phyloP scores from a whole-genome alignment of 2,113 vertebrate species.

The Microtus richardsoni region DNA sequence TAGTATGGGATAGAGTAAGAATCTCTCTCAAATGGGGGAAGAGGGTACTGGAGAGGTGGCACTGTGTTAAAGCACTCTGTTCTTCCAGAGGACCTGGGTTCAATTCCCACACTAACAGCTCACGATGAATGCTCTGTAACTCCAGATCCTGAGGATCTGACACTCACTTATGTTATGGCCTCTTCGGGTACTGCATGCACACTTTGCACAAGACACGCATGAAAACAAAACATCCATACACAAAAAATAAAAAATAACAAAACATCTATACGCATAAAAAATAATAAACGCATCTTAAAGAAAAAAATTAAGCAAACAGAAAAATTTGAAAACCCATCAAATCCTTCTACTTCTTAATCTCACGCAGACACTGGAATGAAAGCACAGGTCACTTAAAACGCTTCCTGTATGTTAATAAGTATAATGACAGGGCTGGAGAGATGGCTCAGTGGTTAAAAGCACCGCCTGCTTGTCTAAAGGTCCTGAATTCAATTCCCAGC shows the following conservation, averaged over 20 bases:
- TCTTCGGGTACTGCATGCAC: not conserved
- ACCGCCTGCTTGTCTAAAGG: no score
- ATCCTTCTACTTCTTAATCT: constrained; percentile 51
- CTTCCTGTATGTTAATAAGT: constrained; percentile 10
- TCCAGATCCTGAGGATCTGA: not conserved
- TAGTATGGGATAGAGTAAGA: not conserved
- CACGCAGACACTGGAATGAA: not conserved
- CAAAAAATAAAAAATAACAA: not conserved
- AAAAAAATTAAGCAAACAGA: constrained; percentile 10
- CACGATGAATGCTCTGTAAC: not conserved
- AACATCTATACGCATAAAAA: not conserved
- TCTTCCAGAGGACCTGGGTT: not conserved
- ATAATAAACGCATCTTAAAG: not conserved
- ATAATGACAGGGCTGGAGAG: not conserved
- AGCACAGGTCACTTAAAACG: constrained; percentile 12
- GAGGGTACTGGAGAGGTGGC: not conserved
- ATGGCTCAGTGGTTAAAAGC: no score
- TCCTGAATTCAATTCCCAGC: no score
- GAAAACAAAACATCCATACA: not conserved
- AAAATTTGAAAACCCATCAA: constrained; percentile 46
- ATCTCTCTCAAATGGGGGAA: not conserved
- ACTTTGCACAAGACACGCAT: not conserved
- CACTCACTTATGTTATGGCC: not conserved
- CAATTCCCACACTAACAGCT: not conserved
- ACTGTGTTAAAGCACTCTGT: not conserved